These are phyloP conservation scores for Sphinx pinastri DNA, from an alignment of 2,888 invertebrate species.

Conservation along the genomic window DNA sequence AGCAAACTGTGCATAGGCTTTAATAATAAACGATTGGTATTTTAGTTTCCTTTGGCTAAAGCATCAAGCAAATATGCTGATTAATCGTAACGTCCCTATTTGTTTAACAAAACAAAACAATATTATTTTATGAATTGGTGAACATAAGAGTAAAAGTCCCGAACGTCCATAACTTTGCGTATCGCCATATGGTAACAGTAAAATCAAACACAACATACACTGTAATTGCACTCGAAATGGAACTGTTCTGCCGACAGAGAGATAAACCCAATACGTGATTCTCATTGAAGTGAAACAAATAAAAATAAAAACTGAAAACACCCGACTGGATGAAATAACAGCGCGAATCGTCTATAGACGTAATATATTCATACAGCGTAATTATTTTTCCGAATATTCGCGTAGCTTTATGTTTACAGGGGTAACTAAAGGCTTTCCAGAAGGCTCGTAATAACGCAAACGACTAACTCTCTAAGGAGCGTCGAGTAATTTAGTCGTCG, in stretches of 20 bases:
- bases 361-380: constrained; percentile 51
- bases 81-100: not conserved
- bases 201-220: constrained; percentile 1
- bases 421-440: constrained; percentile 47
- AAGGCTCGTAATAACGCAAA: constrained; percentile 53
- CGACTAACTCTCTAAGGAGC: constrained; percentile 50
- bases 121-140: not conserved
- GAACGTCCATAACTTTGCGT: not conserved
- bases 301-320: constrained; percentile 43
- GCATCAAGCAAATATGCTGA: not conserved
- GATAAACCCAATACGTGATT: constrained; percentile 44
- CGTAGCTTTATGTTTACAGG: constrained; percentile 45
- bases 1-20: no score
- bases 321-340: constrained; percentile 46
- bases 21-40: no score
- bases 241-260: constrained; percentile 6
- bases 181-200: not conserved
- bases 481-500: constrained; percentile 58
- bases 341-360: constrained; percentile 44
- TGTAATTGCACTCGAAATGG: constrained; percentile 9
- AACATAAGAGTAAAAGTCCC: not conserved
- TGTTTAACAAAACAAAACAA: not conserved
- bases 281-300: constrained; percentile 38
- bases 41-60: no score
- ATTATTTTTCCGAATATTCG: constrained; percentile 52